Evolutionary conservation across 1,140 invertebrate genomes (phyloP).

Genomic region (Tetramorium simillimum): DNA sequence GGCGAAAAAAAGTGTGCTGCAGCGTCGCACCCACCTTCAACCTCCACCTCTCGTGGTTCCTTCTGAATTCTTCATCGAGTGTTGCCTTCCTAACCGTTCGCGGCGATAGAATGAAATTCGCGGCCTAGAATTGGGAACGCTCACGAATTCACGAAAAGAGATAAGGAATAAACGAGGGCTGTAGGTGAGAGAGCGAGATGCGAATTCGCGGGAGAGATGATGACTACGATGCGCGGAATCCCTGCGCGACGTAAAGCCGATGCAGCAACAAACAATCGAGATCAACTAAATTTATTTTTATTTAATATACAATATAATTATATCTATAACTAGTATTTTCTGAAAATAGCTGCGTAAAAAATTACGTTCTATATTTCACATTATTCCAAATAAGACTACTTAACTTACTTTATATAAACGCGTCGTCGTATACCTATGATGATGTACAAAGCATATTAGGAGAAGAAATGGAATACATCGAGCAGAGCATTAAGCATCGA

Average conservation of each 20-base stretch:
- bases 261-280: background rate
- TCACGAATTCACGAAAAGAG: background rate
- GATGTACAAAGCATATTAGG: background rate
- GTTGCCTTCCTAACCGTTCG: conserved; percentile 47
- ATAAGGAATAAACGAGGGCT: background rate
- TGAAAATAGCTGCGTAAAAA: background rate
- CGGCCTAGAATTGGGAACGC: background rate
- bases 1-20: conserved; percentile 64
- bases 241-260: background rate
- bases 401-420: background rate
- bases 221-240: background rate
- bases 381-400: background rate
- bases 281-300: background rate
- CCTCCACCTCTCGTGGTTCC: conserved; percentile 43
- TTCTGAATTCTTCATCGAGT: conserved; percentile 74
- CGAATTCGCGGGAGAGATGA: background rate
- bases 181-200: background rate
- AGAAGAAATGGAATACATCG: background rate
- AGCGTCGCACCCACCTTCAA: conserved; percentile 63
- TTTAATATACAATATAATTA: background rate
- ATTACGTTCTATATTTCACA: background rate
- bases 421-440: background rate
- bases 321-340: background rate
- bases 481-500: background rate
- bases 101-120: background rate